phyloP scores from a whole-genome alignment of 2,888 invertebrate genomes.

The Limnephilus rhombicus region DNA sequence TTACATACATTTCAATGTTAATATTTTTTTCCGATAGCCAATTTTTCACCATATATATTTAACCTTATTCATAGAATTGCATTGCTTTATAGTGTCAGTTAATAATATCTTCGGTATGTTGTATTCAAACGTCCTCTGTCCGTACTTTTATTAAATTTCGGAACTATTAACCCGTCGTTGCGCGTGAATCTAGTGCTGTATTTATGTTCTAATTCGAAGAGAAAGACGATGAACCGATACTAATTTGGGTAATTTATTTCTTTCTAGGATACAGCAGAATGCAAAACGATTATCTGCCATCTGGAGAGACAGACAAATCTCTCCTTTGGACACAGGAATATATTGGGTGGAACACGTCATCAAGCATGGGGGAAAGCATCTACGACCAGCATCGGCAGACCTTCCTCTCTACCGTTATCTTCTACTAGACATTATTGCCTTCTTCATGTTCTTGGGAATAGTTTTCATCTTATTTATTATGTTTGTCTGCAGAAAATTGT shows the following conservation, averaged over 20 bases:
- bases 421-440: constrained; percentile 74
- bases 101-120: too few species aligned
- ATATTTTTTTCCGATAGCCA: too few species aligned
- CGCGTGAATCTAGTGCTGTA: too few species aligned
- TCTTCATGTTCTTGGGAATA: constrained; percentile 67
- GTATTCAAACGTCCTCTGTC: too few species aligned
- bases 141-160: too few species aligned
- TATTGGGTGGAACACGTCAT: constrained; percentile 80
- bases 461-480: neutral
- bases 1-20: too few species aligned
- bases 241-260: neutral
- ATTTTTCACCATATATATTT: too few species aligned
- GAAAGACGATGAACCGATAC: neutral
- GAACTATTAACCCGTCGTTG: too few species aligned
- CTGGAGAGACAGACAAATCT: constrained; percentile 76
- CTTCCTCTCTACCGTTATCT: constrained; percentile 73
- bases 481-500: too few species aligned
- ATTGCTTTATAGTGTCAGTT: too few species aligned
- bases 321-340: constrained; percentile 78
- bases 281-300: constrained; percentile 75
- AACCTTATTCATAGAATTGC: too few species aligned
- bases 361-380: constrained; percentile 69
- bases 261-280: constrained; percentile 72
- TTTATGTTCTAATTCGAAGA: too few species aligned
- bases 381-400: constrained; percentile 71